Conservation (phyloP, 2,888 invertebrate genomes). For the Tinea trinotella region DNA sequence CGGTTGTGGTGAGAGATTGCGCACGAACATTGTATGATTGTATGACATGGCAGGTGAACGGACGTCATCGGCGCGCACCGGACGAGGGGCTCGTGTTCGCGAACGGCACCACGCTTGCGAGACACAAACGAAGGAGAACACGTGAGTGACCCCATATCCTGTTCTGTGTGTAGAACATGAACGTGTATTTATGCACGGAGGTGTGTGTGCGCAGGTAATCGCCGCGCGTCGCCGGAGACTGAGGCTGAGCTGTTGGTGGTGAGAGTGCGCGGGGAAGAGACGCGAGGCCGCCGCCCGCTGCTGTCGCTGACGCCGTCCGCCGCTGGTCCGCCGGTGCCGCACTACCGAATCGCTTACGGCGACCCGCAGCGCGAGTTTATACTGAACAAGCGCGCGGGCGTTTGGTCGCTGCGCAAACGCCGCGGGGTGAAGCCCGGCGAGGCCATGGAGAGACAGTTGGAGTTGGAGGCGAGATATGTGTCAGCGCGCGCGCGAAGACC, state of each 20-base stretch:
- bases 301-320: conserved; percentile 51
- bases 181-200: background rate
- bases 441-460: conserved; percentile 42
- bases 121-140: conserved; percentile 47
- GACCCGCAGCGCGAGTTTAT: conserved; percentile 42
- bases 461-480: conserved; percentile 56
- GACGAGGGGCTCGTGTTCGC: conserved; percentile 59
- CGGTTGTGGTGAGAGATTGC: conserved; percentile 76
- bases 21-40: conserved; percentile 64
- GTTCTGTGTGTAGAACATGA: background rate
- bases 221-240: conserved; percentile 50
- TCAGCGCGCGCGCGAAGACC: conserved; percentile 25
- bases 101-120: conserved; percentile 54
- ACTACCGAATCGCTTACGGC: conserved; percentile 56
- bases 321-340: conserved; percentile 40
- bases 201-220: conserved; percentile 30
- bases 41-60: conserved; percentile 49
- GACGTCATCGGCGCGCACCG: conserved; percentile 51
- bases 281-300: conserved; percentile 54
- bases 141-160: conserved; percentile 42
- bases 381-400: conserved; percentile 49
- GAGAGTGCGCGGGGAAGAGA: conserved; percentile 40
- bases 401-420: conserved; percentile 48
- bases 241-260: conserved; percentile 54
- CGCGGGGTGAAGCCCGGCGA: conserved; percentile 38